Conservation (phyloP, 2,113 vertebrate genomes). For the Ornithorhynchus anatinus region DNA sequence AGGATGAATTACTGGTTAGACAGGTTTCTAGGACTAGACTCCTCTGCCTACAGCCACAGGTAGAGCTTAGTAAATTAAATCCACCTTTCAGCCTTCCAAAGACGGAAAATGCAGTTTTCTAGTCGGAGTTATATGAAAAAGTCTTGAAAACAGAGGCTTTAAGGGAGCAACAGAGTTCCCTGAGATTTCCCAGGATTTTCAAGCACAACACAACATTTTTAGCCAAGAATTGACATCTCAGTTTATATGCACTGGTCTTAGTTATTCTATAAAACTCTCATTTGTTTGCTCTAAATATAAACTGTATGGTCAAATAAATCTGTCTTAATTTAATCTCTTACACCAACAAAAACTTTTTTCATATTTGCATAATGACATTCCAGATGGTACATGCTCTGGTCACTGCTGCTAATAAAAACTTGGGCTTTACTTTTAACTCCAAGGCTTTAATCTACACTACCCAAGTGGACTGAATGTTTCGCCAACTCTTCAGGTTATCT, state of each 20-base stretch:
- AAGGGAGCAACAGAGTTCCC: not conserved
- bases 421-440: slow-evolving; percentile 11
- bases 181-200: not conserved
- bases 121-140: not conserved
- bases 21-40: not conserved
- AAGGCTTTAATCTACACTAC: not conserved
- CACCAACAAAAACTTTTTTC: slow-evolving; percentile 18
- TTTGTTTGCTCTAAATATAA: slow-evolving; percentile 24
- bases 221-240: not conserved
- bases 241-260: not conserved
- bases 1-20: not conserved
- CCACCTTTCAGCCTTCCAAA: not conserved
- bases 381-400: slow-evolving; percentile 4
- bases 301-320: slow-evolving; percentile 15
- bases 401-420: slow-evolving; percentile 21
- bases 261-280: slow-evolving; percentile 21
- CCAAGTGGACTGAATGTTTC: not conserved
- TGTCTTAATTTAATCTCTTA: slow-evolving; percentile 7
- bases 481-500: not conserved
- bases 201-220: not conserved
- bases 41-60: not conserved
- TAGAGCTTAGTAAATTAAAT: not conserved
- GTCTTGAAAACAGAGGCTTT: not conserved
- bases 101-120: not conserved
- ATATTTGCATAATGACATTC: slow-evolving; percentile 53